Base-by-base conservation (phyloP, 1,140 invertebrate genomes). In the Arctopsyche grandis region DNA sequence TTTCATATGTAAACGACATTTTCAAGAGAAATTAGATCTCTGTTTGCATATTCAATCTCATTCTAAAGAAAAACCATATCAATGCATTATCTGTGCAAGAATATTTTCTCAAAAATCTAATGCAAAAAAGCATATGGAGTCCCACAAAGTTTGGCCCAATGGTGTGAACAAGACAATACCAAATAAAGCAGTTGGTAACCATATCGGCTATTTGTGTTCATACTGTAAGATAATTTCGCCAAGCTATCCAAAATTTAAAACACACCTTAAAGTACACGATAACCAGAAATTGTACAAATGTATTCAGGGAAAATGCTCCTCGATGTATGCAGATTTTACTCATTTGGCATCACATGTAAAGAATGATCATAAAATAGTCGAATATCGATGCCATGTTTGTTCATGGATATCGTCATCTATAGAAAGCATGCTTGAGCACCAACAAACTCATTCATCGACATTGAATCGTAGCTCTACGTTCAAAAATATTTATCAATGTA, bases 301-400 rank as follows among this genome's bases (percentile, higher is more conserved):
- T 79, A 83, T 85, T 24, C 85, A 86, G 80, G 70, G 69, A 56
- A 80, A 84, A 38, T 86, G 85, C 69, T 78, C 70, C 43, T 74
- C 76, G 14, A 84, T 83, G 77, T 85, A 80, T 82, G 81, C 83
- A 7, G 83, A 81, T 71, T 69, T 85, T 46, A 84, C 84, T 60
- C 69, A 29, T n/a, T 82, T 86, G 26, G 60, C 85, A n/a, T 63
- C 83, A 14, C 85, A 86, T 80, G 80, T 86, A 5, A 79, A 83
- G 56, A 58, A 4, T 48, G 21, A 26, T 70, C 84, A 86, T 83
- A 84, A 84, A 24, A 87, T 88, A 60, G 86, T 90, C 83, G 85
- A 86, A 22, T 92, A 91, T 84, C 83, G 87, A 12, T 93, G 91
- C 84, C 90, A 91, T 81, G 84, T 89, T 73, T 93, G 92, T 82